Evolutionary conservation across 2,113 vertebrate genomes (phyloP).

Genomic region (rabbit (Oryctolagus cuniculus)): DNA sequence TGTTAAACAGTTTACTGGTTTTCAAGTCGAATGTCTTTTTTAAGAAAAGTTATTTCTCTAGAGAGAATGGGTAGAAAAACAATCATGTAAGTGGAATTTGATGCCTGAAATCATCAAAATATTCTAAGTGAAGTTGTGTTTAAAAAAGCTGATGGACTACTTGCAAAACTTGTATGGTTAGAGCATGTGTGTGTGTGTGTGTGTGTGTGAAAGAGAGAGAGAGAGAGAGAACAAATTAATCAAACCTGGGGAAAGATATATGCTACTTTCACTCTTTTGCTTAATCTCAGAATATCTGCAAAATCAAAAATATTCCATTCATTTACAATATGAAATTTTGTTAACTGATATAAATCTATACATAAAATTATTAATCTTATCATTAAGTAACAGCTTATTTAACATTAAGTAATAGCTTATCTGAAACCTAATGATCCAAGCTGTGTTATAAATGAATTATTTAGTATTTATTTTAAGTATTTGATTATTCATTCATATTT

Average conservation of each 20-base stretch:
- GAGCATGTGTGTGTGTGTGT: too few relatives aligned
- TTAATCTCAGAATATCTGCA: not conserved
- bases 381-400: not conserved
- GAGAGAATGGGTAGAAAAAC: not conserved
- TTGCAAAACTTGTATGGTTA: not conserved
- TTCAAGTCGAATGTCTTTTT: not conserved
- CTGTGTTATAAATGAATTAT: not conserved
- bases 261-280: not conserved
- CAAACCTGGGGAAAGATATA: not conserved
- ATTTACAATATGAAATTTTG: not conserved
- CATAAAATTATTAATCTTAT: not conserved
- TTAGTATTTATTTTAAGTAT: not conserved
- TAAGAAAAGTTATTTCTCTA: slow-evolving; percentile 37
- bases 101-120: not conserved
- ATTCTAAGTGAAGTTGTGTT: not conserved
- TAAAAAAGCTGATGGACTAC: not conserved
- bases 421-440: not conserved
- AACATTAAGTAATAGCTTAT: not conserved
- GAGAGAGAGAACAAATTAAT: not conserved
- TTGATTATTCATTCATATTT: not conserved
- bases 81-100: not conserved
- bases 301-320: not conserved
- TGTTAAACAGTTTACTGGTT: slow-evolving; percentile 9
- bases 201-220: too few relatives aligned
- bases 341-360: not conserved